Percentiles rank a stretch among this genome's conserved stretches.
These are phyloP conservation scores for Mellivora capensis DNA, from an alignment of 2,113 vertebrate genomes.

Conservation along the genomic window DNA sequence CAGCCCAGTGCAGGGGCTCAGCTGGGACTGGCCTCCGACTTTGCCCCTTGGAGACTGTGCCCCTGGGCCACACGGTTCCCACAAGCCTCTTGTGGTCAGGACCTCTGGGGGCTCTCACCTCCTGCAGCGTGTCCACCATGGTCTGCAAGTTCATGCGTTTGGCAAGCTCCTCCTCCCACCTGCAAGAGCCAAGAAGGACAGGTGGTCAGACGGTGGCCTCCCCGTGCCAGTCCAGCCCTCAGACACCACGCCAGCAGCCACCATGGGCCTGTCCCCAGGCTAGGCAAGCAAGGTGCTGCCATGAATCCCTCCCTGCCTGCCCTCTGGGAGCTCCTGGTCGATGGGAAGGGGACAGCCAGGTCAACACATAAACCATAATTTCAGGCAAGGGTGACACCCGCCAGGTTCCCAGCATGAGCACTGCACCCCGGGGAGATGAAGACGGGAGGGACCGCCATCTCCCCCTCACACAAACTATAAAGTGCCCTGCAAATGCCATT, in stretches of 20 bases:
- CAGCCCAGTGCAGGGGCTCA: too few species aligned
- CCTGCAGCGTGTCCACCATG: conserved; percentile 90
- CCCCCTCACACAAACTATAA: neutral
- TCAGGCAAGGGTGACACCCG: neutral
- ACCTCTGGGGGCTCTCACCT: conserved; percentile 82
- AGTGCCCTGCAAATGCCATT: fast-evolving
- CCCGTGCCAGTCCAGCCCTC: neutral
- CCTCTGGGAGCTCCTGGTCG: neutral
- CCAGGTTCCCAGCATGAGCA: neutral
- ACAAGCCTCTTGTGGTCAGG: fast-evolving
- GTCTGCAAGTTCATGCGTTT: conserved; percentile 92
- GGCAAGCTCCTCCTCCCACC: conserved; percentile 95
- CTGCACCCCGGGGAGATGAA: fast-evolving
- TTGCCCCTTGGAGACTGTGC: neutral
- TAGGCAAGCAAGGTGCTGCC: neutral
- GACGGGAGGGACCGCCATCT: fast-evolving
- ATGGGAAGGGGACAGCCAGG: neutral
- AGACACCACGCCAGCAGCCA: neutral
- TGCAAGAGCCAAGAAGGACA: conserved; percentile 83
- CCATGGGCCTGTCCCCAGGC: neutral
- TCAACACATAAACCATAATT: fast-evolving
- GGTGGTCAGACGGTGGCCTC: conserved; percentile 44
- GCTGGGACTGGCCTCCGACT: neutral
- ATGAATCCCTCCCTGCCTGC: neutral
- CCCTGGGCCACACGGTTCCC: fast-evolving